Evolutionary conservation across 2,797 vertebrate genomes (phyloP), one percentile per base, ranked within the genome.

Genomic region (Chelon auratus): DNA sequence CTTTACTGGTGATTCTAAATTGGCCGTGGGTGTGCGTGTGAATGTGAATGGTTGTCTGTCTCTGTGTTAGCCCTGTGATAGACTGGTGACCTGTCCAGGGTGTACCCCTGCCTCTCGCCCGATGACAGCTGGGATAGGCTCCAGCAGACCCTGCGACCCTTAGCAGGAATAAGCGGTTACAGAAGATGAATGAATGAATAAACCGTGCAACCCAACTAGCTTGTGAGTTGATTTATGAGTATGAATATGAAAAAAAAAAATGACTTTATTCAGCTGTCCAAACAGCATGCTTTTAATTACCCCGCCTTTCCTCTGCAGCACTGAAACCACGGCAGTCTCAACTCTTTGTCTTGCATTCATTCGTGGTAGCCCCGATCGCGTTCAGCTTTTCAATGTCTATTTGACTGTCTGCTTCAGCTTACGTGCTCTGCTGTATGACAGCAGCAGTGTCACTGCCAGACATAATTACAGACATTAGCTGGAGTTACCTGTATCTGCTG

Each of bases 261-360:
- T 26, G 0, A 26, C 8, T 17, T 59, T 17, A 40, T 3, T 15
- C 83, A 85, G 80, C 77, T 89, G 82, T 80, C 5, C 70, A 72
- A 81, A 80, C 80, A 78, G 22, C 10, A 14, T 22, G 24, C 50
- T 45, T 65, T 67, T 45, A 39, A 79, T 36, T 5, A 8, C 39
- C 14, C 43, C 0, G n/a, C 45, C 5, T 43, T 64, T 13, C 26
- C 42, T 18, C 1, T 0, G 9, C 1, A 2, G 8, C 52, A 18
- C 12, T 4, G 50, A 53, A 62, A 78, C 52, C 45, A 30, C 26
- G 22, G 40, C 18, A 1, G 24, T 20, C 26, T 62, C 37, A 15
- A 7, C 40, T 72, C 63, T 87, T 90, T 90, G 81, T 88, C 50
- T 18, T 50, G 55, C 24, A 4, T 47, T 50, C 47, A n/a, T 54